Base-by-base conservation (phyloP, 2,888 invertebrate genomes). In the Charanyca ferruginea region DNA sequence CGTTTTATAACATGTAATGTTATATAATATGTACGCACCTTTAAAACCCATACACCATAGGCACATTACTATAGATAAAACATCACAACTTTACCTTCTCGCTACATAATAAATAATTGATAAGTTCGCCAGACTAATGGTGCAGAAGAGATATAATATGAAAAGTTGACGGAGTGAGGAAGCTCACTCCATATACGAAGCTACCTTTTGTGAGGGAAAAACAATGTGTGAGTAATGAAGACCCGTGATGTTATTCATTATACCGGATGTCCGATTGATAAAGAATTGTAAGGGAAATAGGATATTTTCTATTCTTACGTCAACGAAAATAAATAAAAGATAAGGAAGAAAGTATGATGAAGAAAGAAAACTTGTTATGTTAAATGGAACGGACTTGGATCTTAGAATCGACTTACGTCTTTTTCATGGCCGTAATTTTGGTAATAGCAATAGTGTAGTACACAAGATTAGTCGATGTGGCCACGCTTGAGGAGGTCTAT, bases 91-190 rank as follows among this genome's bases (percentile, higher is more conserved):
- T 60, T 9, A 73, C 49, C 25, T 49, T 20, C 55, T 42, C 38
- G 16, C 47, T 35, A 55, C 38, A 59, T 73, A 77, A 81, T 81
- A 71, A 73, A 82, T 83, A 82, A 85, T 85, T 85, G 81, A 83
- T 86, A 85, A 80, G 76, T 73, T 83, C 77, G 73, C 44, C 58
- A 80, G 85, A 89, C 85, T 90, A 92, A 91, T 91, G 89, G 87
- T 67, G 81, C 65, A 84, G 84, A 89, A 90, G 88, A 89, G 91
- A 90, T 91, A 90, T 91, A 90, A 82, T 78, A 78, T 67, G 89
- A 73, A 70, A 87, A 80, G 84, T 82, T 87, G 86, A 88, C 61
- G 80, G 83, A 88, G 87, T 69, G 75, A 35, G 70, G 79, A 78
- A 58, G 28, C 48, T 49, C 55, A 41, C 54, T 23, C 66, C 55